A percentile compares a stretch with the other conserved stretches of the same genome.
phyloP scores from a whole-genome alignment of 2,888 invertebrate genomes.

The Caenorhabditis uteleia region DNA sequence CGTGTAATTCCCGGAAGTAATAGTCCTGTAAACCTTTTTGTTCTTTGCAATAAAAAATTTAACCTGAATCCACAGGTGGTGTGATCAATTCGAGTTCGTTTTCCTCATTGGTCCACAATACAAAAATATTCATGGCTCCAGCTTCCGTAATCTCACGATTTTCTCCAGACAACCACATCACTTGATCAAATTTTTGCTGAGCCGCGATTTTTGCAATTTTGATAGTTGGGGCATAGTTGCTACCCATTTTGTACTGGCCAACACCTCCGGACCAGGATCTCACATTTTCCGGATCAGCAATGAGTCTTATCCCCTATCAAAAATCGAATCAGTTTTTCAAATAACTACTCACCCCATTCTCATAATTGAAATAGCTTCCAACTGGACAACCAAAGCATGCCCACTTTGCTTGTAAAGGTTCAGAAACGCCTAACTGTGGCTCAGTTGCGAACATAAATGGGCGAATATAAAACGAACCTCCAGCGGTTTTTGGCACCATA shows the following conservation, averaged over 20 bases:
- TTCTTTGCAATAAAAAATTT: no score
- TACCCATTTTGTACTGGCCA: conserved; percentile 92
- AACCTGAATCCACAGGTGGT: conserved; percentile 84
- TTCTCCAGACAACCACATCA: conserved; percentile 89
- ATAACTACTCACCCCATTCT: conserved; percentile 7
- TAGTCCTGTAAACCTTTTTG: no score
- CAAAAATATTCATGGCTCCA: conserved; percentile 97
- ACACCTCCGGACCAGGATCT: conserved; percentile 85
- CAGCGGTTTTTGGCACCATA: conserved; percentile 88
- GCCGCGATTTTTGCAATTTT: conserved; percentile 56
- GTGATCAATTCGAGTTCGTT: conserved; percentile 88
- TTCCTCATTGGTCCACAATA: conserved; percentile 83
- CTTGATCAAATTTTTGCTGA: conserved; percentile 80
- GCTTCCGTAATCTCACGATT: conserved; percentile 94
- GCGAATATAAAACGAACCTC: conserved; percentile 89
- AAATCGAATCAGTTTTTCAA: not conserved
- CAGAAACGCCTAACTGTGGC: conserved; percentile 76
- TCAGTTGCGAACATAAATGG: conserved; percentile 95
- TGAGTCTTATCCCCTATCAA: conserved; percentile 77
- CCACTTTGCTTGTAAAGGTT: conserved; percentile 84
- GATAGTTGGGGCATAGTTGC: conserved; percentile 75
- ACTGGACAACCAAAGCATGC: conserved; percentile 90
- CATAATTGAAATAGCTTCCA: conserved; percentile 81
- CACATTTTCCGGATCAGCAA: conserved; percentile 86
- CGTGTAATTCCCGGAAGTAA: conserved; percentile 94